These are phyloP conservation scores for Oophaga pumilio DNA, from an alignment of 2,113 vertebrate genomes.

Conservation along the genomic window DNA sequence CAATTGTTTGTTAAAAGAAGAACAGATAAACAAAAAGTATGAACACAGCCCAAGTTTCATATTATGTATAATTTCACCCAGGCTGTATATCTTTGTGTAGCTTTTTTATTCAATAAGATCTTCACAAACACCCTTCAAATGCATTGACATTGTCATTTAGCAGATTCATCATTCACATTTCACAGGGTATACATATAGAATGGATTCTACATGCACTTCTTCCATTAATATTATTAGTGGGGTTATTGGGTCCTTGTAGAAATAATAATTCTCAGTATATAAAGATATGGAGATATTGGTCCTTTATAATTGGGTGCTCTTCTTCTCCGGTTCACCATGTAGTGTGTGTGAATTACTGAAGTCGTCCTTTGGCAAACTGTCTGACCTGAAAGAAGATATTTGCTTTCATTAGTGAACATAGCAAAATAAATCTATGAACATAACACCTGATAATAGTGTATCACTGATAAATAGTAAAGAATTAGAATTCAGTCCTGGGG, in stretches of 20 bases:
- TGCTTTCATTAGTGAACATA: neutral
- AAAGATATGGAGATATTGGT: neutral
- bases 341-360: neutral
- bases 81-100: neutral
- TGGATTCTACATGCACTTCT: no score
- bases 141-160: neutral
- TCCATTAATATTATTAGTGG: no score
- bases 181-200: no score
- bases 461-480: no score
- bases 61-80: neutral
- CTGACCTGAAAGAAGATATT: neutral
- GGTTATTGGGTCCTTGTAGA: neutral
- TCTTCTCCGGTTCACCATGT: neutral
- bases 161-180: no score
- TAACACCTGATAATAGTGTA: no score
- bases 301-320: constrained; percentile 7
- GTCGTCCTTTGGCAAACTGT: neutral
- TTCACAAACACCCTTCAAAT: neutral
- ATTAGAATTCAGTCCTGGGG: neutral
- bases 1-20: no score
- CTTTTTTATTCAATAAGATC: neutral
- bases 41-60: neutral
- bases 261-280: neutral
- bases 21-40: no score
- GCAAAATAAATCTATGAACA: no score